Percentiles rank a stretch among this genome's conserved stretches.
phyloP scores from a whole-genome alignment of 64 coral and sea anemone genomes.

The Anthopleura sola region DNA sequence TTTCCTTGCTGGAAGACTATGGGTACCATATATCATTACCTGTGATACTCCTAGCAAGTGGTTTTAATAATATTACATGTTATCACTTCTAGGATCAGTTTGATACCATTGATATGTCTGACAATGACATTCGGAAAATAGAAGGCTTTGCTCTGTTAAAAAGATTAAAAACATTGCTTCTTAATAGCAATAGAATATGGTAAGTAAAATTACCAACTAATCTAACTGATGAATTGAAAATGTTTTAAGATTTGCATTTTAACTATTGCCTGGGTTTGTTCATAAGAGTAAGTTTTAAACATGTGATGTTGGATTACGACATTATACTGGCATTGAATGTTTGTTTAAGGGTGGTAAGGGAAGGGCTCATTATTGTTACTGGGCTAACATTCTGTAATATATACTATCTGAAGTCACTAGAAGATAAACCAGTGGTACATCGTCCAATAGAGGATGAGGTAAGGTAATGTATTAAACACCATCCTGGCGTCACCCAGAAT shows the following conservation, averaged over 20 bases:
- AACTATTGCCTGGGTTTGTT: background rate
- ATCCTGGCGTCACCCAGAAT: background rate
- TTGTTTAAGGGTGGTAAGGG: background rate
- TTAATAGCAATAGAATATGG: slow-evolving; percentile 99
- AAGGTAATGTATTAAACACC: background rate
- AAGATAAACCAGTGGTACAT: background rate
- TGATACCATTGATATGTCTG: slow-evolving; percentile 93
- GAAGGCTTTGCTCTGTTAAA: slow-evolving; percentile 96
- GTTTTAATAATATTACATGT: background rate
- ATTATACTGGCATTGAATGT: background rate
- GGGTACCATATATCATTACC: no score
- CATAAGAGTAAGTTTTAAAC: background rate
- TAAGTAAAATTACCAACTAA: slow-evolving; percentile 20
- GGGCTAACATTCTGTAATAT: slow-evolving; percentile 24
- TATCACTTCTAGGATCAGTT: slow-evolving; percentile 75
- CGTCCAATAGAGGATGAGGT: background rate
- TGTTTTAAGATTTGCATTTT: background rate
- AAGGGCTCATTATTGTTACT: background rate
- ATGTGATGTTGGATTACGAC: background rate
- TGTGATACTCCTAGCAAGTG: background rate
- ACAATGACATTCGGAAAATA: slow-evolving; percentile 97
- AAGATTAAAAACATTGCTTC: slow-evolving; percentile 77
- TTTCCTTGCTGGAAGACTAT: no score
- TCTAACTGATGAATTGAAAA: background rate
- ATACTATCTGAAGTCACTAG: slow-evolving; percentile 12